A percentile compares a stretch with the other conserved stretches of the same genome.
phyloP scores from a whole-genome alignment of 1,140 invertebrate species.

The Papilio polytes region DNA sequence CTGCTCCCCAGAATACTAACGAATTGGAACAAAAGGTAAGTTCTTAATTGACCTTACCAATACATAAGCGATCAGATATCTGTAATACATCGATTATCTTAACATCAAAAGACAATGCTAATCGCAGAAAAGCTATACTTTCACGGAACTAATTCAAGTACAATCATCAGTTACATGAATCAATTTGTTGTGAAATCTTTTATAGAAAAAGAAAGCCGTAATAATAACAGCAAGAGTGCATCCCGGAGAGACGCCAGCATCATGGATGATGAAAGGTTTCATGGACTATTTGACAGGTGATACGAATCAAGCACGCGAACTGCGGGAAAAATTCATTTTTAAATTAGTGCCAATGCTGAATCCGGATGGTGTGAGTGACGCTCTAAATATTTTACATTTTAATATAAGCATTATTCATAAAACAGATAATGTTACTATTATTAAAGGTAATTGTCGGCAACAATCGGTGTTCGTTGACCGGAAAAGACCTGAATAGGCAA shows the following conservation, averaged over 20 bases:
- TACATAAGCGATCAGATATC: no score
- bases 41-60: neutral
- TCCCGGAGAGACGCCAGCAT: conserved; percentile 97
- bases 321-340: conserved; percentile 97
- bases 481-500: conserved; percentile 94
- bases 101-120: no score
- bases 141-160: no score
- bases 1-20: conserved; percentile 87
- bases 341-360: conserved; percentile 98
- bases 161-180: no score
- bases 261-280: conserved; percentile 98
- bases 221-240: conserved; percentile 96
- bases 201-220: conserved; percentile 91
- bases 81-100: no score
- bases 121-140: no score
- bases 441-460: conserved; percentile 93
- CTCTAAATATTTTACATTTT: conserved; percentile 44
- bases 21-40: conserved; percentile 81
- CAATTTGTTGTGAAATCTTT: conserved; percentile 13
- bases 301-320: conserved; percentile 89
- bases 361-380: conserved; percentile 93
- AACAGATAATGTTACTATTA: conserved; percentile 44
- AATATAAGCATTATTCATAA: conserved; percentile 42
- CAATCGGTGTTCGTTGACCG: conserved; percentile 94
- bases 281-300: conserved; percentile 96